phyloP scores from a whole-genome alignment of 2,797 vertebrate species.

The Mormyrus hasselquistii region DNA sequence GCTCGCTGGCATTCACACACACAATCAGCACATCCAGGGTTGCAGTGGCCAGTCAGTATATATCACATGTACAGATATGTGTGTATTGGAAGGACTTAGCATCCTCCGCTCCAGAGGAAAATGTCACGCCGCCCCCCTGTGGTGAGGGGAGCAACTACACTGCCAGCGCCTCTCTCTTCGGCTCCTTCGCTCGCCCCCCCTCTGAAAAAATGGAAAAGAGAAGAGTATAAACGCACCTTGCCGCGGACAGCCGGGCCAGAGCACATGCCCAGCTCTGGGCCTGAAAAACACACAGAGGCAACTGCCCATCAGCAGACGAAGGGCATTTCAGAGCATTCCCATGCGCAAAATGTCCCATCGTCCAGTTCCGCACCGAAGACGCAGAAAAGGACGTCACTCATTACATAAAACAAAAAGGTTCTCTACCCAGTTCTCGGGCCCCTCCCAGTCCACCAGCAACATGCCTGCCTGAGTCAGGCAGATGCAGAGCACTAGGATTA shows the following conservation, averaged over 20 bases:
- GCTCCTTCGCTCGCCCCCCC: slow-evolving; percentile 57
- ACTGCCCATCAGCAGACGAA: not conserved
- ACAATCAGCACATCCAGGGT: not conserved
- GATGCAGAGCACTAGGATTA: not conserved
- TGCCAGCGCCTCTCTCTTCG: slow-evolving; percentile 70
- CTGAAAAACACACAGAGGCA: not conserved
- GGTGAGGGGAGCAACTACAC: slow-evolving; percentile 51
- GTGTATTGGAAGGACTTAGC: not conserved
- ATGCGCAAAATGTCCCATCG: not conserved
- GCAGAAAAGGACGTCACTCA: not conserved
- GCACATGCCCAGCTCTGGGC: not conserved
- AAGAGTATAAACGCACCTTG: not conserved
- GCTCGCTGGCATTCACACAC: not conserved
- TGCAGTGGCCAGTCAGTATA: not conserved
- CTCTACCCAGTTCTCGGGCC: not conserved
- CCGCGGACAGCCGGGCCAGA: not conserved
- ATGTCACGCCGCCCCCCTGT: not conserved
- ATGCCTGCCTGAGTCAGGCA: not conserved
- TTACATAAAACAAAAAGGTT: not conserved
- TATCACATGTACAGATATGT: not conserved
- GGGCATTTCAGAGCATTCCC: not conserved
- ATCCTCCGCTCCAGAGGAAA: not conserved
- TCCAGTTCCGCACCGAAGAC: not conserved
- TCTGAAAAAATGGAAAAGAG: slow-evolving; percentile 58
- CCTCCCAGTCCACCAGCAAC: not conserved